Evolutionary conservation across 2,113 vertebrate species (phyloP), one percentile per base, ranked within the genome.

Genomic region (Gorilla gorilla): DNA sequence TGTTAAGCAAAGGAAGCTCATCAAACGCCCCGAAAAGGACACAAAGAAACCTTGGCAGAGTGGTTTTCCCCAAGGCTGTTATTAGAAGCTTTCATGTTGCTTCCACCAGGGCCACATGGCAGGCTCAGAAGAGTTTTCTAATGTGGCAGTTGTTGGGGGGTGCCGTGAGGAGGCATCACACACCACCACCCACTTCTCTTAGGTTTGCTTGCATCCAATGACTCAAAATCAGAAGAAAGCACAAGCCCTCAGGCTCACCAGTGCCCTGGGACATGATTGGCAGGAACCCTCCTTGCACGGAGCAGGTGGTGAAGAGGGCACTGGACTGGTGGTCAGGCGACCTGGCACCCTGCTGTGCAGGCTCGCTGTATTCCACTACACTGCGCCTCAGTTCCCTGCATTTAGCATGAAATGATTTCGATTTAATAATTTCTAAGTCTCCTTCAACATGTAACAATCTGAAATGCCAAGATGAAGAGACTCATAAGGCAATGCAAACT

Each of bases 1-100:
- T 59, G 59, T 94, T 94, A 94, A 93, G 68, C 84, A 76, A 59
- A 97, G 84, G 91, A 95, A 95, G 80, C 35, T 89, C 86, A 92
- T 80, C 70, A 92, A 64, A 90, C 70, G 43, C 16, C 52, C 38
- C 4, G 0, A 68, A 61, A 94, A 90, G 91, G 48, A 90, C 18
- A 88, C 48, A 92, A 68, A 70, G 70, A 61, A 57, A n/a, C 38
- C 55, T 93, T 72, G 57, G 50, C 61, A 22, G 5, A 2, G 73
- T 43, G 17, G 17, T 52, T 35, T 64, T 59, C 35, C 61, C 89
- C 70, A 45, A 2, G 43, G 76, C 81, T 92, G 70, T 45, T 32
- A 72, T 5, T 35, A 50, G 90, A 50, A 64, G 40, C 59, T 55
- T 79, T 90, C 22, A 11, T 35, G 55, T 18, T 16, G 45, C 45